Base-by-base conservation (phyloP, 2,888 invertebrate species). In the Hoplodrina blanda region DNA sequence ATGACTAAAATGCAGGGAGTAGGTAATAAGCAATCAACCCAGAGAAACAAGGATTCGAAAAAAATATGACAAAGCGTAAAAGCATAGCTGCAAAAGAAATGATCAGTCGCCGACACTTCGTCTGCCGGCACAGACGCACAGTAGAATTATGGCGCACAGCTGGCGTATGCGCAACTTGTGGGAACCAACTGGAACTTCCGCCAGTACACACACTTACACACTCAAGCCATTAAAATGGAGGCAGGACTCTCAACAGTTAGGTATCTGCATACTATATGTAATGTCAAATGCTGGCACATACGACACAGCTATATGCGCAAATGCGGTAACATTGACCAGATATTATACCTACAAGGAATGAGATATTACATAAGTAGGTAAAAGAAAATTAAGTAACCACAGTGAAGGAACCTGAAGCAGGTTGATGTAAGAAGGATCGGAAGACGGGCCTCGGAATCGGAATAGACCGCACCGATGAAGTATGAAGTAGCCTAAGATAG, bases 111-210 rank as follows among this genome's bases (percentile, higher is more conserved):
- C 53, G 79, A 30, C 68, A 33, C 37, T 37, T 25, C 11, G 80
- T 75, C 80, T 77, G 57, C n/a, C n/a, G n/a, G 37, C 37, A 30
- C 44, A 50, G 30, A 15, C 17, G 37, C 37, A 30, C 44, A 50
- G 30, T 41, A 49, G 55, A 25, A 25, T 53, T 7, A 20, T 62
- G 15, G 50, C 30, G 44, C 55, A 33, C 78, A 76, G 81, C 71
- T 76, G 78, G 30, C 37, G 55, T 44, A 41, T 66, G 69, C 62
- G 37, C 62, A n/a, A 11, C 52, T 46, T 61, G 67, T 67, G 76
- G 53, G 55, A 65, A 76, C 60, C 49, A 37, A 57, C 20, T 60
- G 50, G 19, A 56, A 61, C 60, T 20, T 50, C 56, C 73, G 62
- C 30, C 17, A 13, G 17, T 30, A 30, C 50, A 2, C 19, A 30